These are phyloP conservation scores for Haplotaxodon microlepis DNA, from an alignment of 2,113 vertebrate genomes.

Conservation along the genomic window DNA sequence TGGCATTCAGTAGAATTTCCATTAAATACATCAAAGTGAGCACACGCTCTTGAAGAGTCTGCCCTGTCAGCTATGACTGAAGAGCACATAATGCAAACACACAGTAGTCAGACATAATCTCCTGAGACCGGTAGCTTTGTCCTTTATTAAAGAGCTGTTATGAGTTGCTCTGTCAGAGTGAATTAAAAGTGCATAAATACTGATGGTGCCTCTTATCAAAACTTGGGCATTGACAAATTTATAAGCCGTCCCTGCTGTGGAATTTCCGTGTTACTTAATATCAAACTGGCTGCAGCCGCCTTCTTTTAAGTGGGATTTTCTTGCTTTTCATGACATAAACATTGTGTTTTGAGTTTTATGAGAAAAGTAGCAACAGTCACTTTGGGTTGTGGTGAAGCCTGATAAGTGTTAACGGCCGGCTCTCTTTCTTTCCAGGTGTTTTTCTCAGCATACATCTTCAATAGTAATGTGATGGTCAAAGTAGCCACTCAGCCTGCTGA, in stretches of 20 bases:
- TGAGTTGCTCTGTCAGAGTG: neutral
- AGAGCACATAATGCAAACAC: neutral
- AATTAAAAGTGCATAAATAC: neutral
- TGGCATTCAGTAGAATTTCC: neutral
- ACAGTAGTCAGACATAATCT: neutral
- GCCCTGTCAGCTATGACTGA: neutral
- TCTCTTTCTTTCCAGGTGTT: constrained; percentile 78
- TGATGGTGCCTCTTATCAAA: neutral
- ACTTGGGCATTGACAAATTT: neutral
- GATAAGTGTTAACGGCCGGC: neutral
- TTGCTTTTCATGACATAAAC: neutral
- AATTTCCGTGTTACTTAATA: neutral
- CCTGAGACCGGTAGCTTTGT: neutral
- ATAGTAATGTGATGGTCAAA: constrained; percentile 99
- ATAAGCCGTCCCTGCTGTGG: neutral
- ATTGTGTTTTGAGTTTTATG: neutral
- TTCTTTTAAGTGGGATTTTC: neutral
- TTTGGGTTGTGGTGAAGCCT: neutral
- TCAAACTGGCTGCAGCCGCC: neutral
- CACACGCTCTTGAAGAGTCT: neutral
- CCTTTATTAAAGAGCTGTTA: neutral
- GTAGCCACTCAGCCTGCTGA: constrained; percentile 98
- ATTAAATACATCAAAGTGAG: neutral
- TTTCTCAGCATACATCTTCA: constrained; percentile 99
- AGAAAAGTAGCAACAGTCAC: neutral